These are phyloP conservation scores for Conus ventricosus DNA, from an alignment of 1,140 invertebrate genomes.

Conservation along the genomic window DNA sequence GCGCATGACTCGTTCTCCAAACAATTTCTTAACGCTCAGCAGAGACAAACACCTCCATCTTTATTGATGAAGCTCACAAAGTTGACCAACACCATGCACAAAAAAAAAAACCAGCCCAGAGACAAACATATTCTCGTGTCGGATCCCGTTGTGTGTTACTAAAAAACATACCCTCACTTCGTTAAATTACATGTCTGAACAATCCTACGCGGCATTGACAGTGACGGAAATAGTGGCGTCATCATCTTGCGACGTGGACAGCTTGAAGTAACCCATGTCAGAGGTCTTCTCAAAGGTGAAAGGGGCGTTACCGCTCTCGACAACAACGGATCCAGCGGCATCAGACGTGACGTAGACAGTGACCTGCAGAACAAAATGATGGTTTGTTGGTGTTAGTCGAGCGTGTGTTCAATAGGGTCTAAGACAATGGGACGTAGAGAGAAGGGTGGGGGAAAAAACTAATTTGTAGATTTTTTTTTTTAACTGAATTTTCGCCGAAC, in stretches of 20 bases:
- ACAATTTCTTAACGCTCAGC: background rate
- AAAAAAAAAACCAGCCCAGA: background rate
- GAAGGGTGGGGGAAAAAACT: too few species aligned
- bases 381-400: background rate
- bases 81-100: background rate
- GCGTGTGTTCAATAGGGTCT: background rate
- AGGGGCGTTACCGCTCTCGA: background rate
- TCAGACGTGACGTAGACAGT: slow-evolving; percentile 1
- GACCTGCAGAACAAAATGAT: background rate
- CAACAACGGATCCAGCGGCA: background rate
- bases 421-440: background rate
- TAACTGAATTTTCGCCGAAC: background rate
- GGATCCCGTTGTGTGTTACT: background rate
- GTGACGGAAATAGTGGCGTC: background rate
- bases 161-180: background rate
- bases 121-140: background rate
- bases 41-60: background rate
- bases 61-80: background rate
- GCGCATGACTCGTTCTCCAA: too few species aligned
- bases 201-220: background rate
- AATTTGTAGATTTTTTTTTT: too few species aligned
- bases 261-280: background rate
- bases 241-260: background rate
- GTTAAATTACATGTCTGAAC: background rate
- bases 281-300: background rate